Conservation (phyloP, 2,888 invertebrate genomes). For the Tipula unca region DNA sequence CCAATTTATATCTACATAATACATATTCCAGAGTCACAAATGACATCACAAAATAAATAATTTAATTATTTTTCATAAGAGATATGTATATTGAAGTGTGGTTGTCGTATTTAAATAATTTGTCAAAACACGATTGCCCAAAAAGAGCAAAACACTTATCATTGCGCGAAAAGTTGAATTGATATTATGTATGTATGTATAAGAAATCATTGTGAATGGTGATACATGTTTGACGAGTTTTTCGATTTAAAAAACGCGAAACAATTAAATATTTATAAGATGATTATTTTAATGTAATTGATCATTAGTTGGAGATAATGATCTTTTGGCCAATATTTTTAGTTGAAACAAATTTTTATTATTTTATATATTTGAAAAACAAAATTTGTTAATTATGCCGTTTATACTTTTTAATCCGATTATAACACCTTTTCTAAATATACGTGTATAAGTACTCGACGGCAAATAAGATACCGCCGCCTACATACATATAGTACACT, state of each 20-base stretch:
- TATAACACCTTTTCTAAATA: neutral
- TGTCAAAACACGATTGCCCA: too few relatives aligned
- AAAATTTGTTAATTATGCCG: neutral
- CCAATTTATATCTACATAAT: too few relatives aligned
- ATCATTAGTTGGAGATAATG: neutral
- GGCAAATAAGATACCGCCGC: neutral
- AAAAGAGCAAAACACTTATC: too few relatives aligned
- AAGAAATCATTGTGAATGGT: too few relatives aligned
- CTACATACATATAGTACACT: neutral
- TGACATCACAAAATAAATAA: too few relatives aligned
- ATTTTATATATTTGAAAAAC: neutral
- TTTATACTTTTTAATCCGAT: neutral
- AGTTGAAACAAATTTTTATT: too few relatives aligned
- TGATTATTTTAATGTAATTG: neutral
- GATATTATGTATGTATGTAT: too few relatives aligned
- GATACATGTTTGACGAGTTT: neutral
- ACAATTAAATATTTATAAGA: neutral
- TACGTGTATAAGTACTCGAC: neutral
- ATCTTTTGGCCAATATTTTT: neutral
- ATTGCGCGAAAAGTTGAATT: too few relatives aligned
- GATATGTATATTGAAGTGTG: too few relatives aligned
- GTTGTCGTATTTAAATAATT: too few relatives aligned
- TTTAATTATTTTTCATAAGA: too few relatives aligned
- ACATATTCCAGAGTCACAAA: too few relatives aligned
- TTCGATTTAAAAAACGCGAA: neutral